phyloP scores from a whole-genome alignment of 2,113 vertebrate genomes.

The Pelusios castaneus region DNA sequence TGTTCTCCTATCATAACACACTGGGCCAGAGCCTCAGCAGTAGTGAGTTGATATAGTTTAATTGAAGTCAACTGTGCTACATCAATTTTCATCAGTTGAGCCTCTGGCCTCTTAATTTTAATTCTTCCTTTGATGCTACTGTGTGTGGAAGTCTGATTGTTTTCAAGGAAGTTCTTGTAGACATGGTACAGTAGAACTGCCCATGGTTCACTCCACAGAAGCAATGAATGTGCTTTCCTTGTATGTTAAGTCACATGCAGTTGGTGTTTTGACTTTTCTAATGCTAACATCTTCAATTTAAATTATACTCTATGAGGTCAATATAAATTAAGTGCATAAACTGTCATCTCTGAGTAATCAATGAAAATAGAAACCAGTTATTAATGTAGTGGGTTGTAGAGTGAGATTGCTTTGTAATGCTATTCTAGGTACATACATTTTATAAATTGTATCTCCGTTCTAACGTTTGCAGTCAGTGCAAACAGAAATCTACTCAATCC shows the following conservation, averaged over 20 bases:
- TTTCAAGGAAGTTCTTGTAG: not conserved
- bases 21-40: accelerated
- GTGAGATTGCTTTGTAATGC: not conserved
- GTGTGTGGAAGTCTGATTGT: not conserved
- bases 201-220: not conserved
- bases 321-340: not conserved
- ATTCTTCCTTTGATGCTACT: not conserved
- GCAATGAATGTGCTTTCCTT: not conserved
- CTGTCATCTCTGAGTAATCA: not conserved
- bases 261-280: not conserved
- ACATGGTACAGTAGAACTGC: accelerated
- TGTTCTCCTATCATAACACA: not conserved
- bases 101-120: not conserved
- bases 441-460: not conserved
- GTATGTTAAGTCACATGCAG: not conserved
- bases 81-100: not conserved
- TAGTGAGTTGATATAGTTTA: not conserved
- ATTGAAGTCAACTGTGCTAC: not conserved
- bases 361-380: not conserved
- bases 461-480: not conserved
- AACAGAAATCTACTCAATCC: not conserved
- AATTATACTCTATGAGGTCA: too few relatives aligned
- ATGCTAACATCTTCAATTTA: too few relatives aligned
- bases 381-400: not conserved
- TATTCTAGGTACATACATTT: not conserved